Evolutionary conservation across 2,113 vertebrate genomes (phyloP).

Genomic region (Spea multiplicata): DNA sequence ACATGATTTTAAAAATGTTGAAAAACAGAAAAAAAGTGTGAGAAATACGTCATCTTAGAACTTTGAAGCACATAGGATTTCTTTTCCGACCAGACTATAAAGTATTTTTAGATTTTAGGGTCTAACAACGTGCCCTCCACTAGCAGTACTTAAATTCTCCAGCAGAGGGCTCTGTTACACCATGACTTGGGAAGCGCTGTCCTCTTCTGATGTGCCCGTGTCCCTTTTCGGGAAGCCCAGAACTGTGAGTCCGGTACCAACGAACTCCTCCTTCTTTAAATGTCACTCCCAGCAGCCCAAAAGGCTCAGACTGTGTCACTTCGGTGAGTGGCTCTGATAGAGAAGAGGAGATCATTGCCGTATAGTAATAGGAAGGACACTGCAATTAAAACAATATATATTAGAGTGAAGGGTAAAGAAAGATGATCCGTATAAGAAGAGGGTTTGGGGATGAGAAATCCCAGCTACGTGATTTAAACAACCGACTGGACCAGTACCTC

Average conservation of each 20-base stretch:
- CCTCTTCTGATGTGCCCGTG: not conserved
- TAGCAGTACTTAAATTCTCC: not conserved
- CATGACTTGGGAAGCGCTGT: not conserved
- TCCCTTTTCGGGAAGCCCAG: slow-evolving; percentile 11
- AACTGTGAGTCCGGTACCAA: not conserved
- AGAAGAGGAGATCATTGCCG: not conserved
- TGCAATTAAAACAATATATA: not conserved
- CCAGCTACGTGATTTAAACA: slow-evolving; percentile 81
- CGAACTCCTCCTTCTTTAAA: slow-evolving; percentile 31
- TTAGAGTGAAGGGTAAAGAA: not conserved
- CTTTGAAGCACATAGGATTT: too few species aligned
- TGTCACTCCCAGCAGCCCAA: slow-evolving; percentile 23
- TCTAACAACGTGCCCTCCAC: too few species aligned
- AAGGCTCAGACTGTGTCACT: slow-evolving; percentile 22
- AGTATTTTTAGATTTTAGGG: too few species aligned
- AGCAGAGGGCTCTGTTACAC: slow-evolving; percentile 17
- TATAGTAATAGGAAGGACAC: not conserved
- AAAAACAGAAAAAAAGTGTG: too few species aligned
- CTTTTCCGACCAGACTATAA: too few species aligned
- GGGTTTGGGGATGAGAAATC: slow-evolving; percentile 75
- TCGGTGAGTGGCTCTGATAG: slow-evolving; percentile 1
- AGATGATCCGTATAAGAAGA: slow-evolving; percentile 72
- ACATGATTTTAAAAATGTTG: too few species aligned
- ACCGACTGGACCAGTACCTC: slow-evolving; percentile 79
- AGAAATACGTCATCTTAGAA: too few species aligned